Evolutionary conservation across 2,113 vertebrate species (phyloP), one percentile per base, ranked within the genome.

Genomic region (Festucalex cinctus): DNA sequence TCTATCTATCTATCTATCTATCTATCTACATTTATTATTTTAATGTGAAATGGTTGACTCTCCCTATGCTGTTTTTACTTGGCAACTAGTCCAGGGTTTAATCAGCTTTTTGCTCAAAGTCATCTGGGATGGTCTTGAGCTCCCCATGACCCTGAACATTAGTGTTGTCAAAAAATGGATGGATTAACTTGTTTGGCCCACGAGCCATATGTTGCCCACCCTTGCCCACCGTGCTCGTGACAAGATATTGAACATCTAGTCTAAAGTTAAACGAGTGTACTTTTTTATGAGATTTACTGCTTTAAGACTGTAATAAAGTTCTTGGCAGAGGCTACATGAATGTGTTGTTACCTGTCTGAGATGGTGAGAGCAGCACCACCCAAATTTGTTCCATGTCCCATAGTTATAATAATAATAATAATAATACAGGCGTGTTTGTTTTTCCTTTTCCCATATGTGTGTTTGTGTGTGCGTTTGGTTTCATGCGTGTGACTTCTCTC

Each of bases 381-480:
- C 66, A 58, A 43, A 17, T 43, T 19, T 32, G 68, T 75, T 36
- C 48, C 51, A 41, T 39, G 36, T 16, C 17, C 36, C 20, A 13
- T 65, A 24, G 12, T 37, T 9, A n/a, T 22, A 51, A 13, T 24
- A 56, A 4, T 32, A 35, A 9, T 57, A 61, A 41, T 61, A 41
- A 24, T 61, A 41, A 39, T 61, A 37, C 10, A 54, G 54, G 67
- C 68, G 65, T 82, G 63, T 69, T 76, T 69, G 53, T 68, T 36
- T 74, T 82, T 71, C 61, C 66, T 48, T 14, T 62, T 64, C 71
- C 76, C 65, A 73, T 28, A 24, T 57, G 36, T 68, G 37, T 65
- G 71, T 53, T 72, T 70, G 69, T 39, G 46, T 57, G 66, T 12
- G 48, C 51, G 46, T 16, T 75, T 22, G 69, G 3, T 32, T 16